These are phyloP conservation scores for Nomada lathburiana DNA, from an alignment of 2,888 invertebrate species.

Conservation along the genomic window DNA sequence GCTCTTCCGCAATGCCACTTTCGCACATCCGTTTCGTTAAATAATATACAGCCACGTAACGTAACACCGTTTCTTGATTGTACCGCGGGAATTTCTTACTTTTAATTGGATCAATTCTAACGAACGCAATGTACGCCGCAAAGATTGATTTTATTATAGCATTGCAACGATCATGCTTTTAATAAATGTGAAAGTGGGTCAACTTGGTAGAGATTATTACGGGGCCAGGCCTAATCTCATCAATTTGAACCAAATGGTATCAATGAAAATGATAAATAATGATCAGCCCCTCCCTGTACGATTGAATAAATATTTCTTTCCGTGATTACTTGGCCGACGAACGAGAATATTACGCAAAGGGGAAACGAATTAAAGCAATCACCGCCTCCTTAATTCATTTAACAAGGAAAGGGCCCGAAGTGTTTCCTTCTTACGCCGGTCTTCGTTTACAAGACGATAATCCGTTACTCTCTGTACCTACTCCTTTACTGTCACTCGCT, in stretches of 20 bases:
- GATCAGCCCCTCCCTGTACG: no score
- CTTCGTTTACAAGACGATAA: not conserved
- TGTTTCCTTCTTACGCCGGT: slow-evolving; percentile 12
- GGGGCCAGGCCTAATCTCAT: not conserved
- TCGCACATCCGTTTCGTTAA: slow-evolving; percentile 16
- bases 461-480: not conserved
- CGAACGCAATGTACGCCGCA: no score
- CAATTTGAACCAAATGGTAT: not conserved
- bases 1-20: slow-evolving; percentile 20
- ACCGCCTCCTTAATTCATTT: slow-evolving; percentile 15
- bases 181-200: not conserved
- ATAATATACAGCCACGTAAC: slow-evolving; percentile 23
- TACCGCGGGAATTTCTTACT: not conserved
- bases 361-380: slow-evolving; percentile 19
- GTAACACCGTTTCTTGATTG: not conserved
- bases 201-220: not conserved
- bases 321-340: not conserved
- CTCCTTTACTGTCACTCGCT: no score
- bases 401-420: slow-evolving; percentile 11
- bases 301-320: not conserved
- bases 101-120: not conserved
- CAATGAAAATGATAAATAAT: not conserved
- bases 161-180: not conserved
- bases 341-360: slow-evolving; percentile 11
- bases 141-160: not conserved